Evolutionary conservation across 2,888 invertebrate species (phyloP).

Genomic region (Apoda limacodes): DNA sequence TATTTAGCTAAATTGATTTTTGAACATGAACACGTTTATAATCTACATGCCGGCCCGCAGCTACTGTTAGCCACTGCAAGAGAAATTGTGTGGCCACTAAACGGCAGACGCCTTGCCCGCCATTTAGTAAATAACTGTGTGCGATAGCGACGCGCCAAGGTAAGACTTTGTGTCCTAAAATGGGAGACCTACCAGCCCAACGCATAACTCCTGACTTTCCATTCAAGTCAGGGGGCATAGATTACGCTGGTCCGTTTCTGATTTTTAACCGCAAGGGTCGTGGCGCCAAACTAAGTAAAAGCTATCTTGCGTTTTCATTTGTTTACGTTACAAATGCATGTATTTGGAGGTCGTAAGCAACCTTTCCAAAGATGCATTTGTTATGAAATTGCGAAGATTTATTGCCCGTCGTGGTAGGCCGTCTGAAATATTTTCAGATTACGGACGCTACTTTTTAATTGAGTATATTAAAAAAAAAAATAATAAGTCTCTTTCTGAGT

Average conservation of each 20-base stretch:
- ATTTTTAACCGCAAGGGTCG: conserved; percentile 9
- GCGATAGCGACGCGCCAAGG: conserved; percentile 6
- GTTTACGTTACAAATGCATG: conserved; percentile 20
- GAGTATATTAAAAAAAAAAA: conserved; percentile 13
- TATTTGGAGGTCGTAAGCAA: conserved; percentile 24
- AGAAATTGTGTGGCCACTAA: conserved; percentile 8
- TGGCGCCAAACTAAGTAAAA: conserved; percentile 11
- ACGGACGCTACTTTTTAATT: too few relatives aligned
- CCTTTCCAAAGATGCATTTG: conserved; percentile 21
- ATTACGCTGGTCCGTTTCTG: conserved; percentile 10
- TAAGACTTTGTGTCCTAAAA: conserved; percentile 7
- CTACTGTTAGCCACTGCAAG: conserved; percentile 6
- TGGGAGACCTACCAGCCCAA: conserved; percentile 12
- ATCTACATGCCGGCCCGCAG: conserved; percentile 11
- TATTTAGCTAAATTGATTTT: conserved; percentile 11
- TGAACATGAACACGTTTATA: conserved; percentile 6
- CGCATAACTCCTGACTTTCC: conserved; percentile 6
- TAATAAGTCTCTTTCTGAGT: conserved; percentile 6
- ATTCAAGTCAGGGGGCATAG: conserved; percentile 10
- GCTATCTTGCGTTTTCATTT: conserved; percentile 20
- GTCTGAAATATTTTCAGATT: conserved; percentile 23
- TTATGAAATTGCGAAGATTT: conserved; percentile 22
- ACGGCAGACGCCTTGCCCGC: conserved; percentile 7
- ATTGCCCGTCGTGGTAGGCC: conserved; percentile 24
- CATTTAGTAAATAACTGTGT: conserved; percentile 10